These are phyloP conservation scores for Phoeniculus purpureus DNA, from an alignment of 2,797 vertebrate species.

Conservation along the genomic window DNA sequence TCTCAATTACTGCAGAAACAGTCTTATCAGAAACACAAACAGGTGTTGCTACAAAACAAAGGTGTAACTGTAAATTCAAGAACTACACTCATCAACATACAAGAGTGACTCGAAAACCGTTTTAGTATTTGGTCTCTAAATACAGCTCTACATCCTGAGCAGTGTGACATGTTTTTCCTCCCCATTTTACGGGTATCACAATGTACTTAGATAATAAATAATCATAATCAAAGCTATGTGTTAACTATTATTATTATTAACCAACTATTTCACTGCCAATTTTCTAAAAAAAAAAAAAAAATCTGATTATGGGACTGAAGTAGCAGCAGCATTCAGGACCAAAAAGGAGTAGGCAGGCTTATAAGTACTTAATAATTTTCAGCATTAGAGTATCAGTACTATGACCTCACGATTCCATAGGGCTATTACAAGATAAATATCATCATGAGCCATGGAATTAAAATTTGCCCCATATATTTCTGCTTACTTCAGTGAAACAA, in stretches of 20 bases:
- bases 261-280: not conserved
- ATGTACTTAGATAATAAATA: not conserved
- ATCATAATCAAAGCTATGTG: not conserved
- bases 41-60: not conserved
- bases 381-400: not conserved
- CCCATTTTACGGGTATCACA: not conserved
- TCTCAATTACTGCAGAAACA: not conserved
- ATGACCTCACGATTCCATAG: not conserved
- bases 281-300: not conserved
- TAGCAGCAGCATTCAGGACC: not conserved
- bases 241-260: no score
- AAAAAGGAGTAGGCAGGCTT: not conserved
- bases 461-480: not conserved
- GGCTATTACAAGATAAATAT: not conserved
- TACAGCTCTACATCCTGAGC: not conserved
- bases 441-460: not conserved
- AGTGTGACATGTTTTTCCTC: not conserved
- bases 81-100: not conserved
- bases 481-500: not conserved
- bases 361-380: not conserved
- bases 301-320: not conserved
- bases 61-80: not conserved
- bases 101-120: accelerated
- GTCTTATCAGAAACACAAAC: not conserved
- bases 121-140: not conserved